Evolutionary conservation across 1,140 invertebrate genomes (phyloP).

Genomic region (Leptinotarsa defecta): DNA sequence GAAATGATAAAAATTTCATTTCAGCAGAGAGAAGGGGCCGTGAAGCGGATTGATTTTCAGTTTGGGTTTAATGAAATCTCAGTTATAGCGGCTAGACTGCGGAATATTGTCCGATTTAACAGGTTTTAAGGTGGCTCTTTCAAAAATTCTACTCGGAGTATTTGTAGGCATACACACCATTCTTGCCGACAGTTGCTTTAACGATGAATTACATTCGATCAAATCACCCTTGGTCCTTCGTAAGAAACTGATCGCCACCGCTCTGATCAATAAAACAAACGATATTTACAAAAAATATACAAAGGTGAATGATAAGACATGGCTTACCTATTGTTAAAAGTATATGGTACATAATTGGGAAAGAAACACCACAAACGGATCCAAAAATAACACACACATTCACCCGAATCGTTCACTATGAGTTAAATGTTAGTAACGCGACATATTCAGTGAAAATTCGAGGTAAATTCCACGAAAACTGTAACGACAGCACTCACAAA

Average conservation of each 20-base stretch:
- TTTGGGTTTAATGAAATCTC: background rate
- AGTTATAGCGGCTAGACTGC: background rate
- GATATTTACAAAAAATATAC: conserved; percentile 47
- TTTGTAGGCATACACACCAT: background rate
- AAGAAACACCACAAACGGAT: conserved; percentile 34
- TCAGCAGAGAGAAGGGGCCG: conserved; percentile 7
- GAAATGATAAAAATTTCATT: conserved; percentile 32
- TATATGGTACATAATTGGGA: conserved; percentile 44
- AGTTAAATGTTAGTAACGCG: conserved; percentile 32
- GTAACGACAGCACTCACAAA: conserved; percentile 38
- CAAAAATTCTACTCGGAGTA: background rate
- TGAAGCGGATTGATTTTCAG: conserved; percentile 20
- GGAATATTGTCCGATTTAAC: conserved; percentile 10
- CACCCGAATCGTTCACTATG: conserved; percentile 31
- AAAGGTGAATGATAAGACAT: conserved; percentile 53
- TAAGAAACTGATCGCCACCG: background rate
- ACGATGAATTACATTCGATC: background rate
- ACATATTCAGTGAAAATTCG: conserved; percentile 33
- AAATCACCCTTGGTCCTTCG: background rate
- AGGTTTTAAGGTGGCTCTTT: conserved; percentile 5
- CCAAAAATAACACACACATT: conserved; percentile 38
- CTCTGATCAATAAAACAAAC: conserved; percentile 45
- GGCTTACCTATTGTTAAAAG: conserved; percentile 54
- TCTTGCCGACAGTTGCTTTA: background rate
- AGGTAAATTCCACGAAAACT: conserved; percentile 24